Evolutionary conservation across 2,888 invertebrate species (phyloP), one percentile per base, ranked within the genome.

Genomic region (Meta bourneti): DNA sequence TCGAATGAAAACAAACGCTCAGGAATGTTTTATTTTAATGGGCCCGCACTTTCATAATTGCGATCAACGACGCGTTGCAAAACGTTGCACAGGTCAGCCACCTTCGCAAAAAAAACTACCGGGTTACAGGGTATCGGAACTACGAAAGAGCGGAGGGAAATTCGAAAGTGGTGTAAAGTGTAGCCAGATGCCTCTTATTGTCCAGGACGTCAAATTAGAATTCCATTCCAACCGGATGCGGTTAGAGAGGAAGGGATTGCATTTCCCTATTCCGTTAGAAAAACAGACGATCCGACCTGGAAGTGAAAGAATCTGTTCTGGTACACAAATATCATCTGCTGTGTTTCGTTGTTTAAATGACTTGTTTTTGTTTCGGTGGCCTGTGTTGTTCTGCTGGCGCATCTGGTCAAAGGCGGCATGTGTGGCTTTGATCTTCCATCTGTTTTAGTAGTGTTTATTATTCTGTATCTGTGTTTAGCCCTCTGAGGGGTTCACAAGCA

Each of bases 191-290:
- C 84, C 84, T 61, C 54, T 84, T n/a, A 74, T 84, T 84, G 84
- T 61, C 61, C 72, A 72, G 74, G 84, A 84, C 75, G 74, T 75
- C 74, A 84, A 74, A 84, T 84, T 75, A 75, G n/a, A 80, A 54
- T 70, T 71, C 34, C 34, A 34, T 2, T 34, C 34, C 34, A 34
- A 34, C 72, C 89, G 89, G 89, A 89, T 83, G 48, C 81, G 48
- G 20, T 82, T 51, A 51, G 70, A 70, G 75, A 70, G 70, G 51
- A 83, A 71, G 89, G 61, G 9, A 77, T 71, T 89, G 75, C 75
- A 77, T 77, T 89, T 89, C 89, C 89, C 82, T 54, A 82, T 89
- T 89, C 89, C 82, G 82, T 89, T 89, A 82, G 51, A 49, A 72
- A 74, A 78, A 72, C 69, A 16, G 80, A 48, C 49, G 49, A 49